These are phyloP conservation scores for Porphyrio hochstetteri DNA, from an alignment of 2,113 vertebrate genomes.

Conservation along the genomic window DNA sequence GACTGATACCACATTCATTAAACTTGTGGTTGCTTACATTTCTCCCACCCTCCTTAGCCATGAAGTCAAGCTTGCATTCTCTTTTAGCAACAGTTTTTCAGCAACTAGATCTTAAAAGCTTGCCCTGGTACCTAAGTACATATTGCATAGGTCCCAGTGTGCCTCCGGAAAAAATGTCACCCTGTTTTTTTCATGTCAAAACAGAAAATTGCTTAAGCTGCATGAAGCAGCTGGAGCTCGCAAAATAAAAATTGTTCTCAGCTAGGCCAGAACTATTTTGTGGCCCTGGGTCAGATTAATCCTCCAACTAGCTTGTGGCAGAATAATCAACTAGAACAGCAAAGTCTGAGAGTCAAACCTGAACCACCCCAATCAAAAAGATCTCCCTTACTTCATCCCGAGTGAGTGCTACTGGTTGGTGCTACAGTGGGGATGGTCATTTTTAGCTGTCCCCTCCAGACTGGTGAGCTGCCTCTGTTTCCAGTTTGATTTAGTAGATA, in stretches of 20 bases:
- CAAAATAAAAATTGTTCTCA: neutral
- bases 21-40: neutral
- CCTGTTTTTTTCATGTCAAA: neutral
- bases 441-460: neutral
- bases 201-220: neutral
- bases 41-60: neutral
- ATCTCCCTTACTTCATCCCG: neutral
- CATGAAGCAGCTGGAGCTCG: neutral
- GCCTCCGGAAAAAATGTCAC: neutral
- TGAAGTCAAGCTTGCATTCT: neutral
- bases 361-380: neutral
- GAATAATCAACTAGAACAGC: neutral
- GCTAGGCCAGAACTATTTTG: neutral
- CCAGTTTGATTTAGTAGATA: neutral
- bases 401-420: neutral
- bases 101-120: neutral
- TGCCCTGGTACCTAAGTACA: neutral
- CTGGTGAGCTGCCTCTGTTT: neutral
- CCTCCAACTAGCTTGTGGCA: neutral
- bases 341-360: neutral
- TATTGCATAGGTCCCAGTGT: neutral
- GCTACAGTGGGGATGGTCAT: neutral
- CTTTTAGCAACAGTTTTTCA: neutral
- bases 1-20: neutral
- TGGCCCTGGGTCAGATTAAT: neutral